phyloP scores from a whole-genome alignment of 2,797 vertebrate genomes.

The Carduelis carduelis region DNA sequence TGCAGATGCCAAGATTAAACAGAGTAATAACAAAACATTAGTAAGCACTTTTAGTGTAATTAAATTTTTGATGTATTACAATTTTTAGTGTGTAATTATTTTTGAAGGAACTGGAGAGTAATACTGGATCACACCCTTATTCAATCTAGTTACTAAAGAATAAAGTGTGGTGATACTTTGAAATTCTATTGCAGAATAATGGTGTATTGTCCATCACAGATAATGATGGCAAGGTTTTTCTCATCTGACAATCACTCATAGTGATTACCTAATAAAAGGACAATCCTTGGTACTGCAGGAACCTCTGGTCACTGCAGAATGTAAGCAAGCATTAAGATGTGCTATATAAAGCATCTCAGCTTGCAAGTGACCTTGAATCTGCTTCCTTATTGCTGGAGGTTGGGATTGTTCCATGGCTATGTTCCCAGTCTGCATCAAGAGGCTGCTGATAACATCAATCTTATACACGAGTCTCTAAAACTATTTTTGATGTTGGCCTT shows the following conservation, averaged over 20 bases:
- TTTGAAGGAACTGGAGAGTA: constrained; percentile 50
- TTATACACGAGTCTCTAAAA: constrained; percentile 39
- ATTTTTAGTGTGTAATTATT: constrained; percentile 51
- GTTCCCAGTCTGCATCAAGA: constrained; percentile 60
- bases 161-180: constrained; percentile 52
- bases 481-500: constrained; percentile 48
- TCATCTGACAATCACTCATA: constrained; percentile 17
- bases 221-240: constrained; percentile 33
- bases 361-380: constrained; percentile 63
- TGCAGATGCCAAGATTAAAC: constrained; percentile 55
- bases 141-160: constrained; percentile 27
- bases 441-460: constrained; percentile 52
- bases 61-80: constrained; percentile 71
- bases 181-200: constrained; percentile 44
- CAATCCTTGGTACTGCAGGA: constrained; percentile 55
- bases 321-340: constrained; percentile 43
- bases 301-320: constrained; percentile 45
- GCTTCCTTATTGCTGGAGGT: constrained; percentile 26
- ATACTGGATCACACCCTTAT: constrained; percentile 38
- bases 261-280: constrained; percentile 55
- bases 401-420: constrained; percentile 62
- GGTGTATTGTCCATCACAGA: constrained; percentile 36
- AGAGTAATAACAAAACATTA: constrained; percentile 62
- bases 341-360: constrained; percentile 30
- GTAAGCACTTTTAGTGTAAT: constrained; percentile 63